A percentile compares a stretch with the other conserved stretches of the same genome.
These are phyloP conservation scores for Spatula clypeata DNA, from an alignment of 2,797 vertebrate species.

Conservation along the genomic window DNA sequence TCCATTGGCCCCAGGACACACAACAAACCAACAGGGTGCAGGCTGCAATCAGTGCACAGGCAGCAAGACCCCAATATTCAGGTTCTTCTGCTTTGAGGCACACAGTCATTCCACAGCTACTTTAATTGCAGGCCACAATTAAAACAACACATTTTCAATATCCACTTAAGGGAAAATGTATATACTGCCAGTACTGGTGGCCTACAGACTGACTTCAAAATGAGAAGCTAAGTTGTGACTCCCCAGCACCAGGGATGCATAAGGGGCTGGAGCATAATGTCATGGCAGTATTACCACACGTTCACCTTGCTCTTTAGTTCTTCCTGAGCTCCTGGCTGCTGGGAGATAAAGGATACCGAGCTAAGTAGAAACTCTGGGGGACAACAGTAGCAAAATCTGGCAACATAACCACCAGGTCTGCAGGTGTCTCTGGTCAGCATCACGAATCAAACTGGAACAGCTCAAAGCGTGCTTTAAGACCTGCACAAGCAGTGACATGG, in stretches of 20 bases:
- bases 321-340: neutral
- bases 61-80: neutral
- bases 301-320: neutral
- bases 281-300: neutral
- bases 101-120: neutral
- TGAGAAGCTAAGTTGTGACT: neutral
- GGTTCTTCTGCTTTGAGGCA: neutral
- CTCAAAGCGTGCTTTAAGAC: neutral
- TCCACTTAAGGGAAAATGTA: neutral
- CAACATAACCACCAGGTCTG: neutral
- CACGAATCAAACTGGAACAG: conserved; percentile 2
- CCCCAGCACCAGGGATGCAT: fast-evolving
- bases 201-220: neutral
- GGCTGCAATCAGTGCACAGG: no score
- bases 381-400: neutral
- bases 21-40: neutral
- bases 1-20: neutral
- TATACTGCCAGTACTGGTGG: neutral
- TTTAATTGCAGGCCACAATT: neutral
- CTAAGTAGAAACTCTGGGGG: neutral
- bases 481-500: neutral
- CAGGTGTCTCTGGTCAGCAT: neutral
- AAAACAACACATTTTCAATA: neutral
- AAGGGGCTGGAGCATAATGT: fast-evolving
- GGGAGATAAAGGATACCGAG: neutral